phyloP scores from a whole-genome alignment of 2,888 invertebrate species.

The Chymomyza fuscimana region DNA sequence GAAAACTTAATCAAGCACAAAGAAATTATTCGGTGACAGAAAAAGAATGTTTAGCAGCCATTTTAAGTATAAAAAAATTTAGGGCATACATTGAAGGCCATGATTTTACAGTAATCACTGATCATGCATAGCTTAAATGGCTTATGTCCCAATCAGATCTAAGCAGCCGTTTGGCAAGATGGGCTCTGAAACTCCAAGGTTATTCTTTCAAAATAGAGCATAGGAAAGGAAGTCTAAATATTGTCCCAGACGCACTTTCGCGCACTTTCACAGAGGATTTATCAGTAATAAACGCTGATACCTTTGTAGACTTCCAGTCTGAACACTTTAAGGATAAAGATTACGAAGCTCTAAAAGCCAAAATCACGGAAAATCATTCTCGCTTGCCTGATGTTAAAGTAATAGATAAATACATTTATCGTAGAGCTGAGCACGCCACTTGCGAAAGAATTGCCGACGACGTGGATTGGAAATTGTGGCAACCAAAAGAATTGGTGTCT shows the following conservation, averaged over 20 bases:
- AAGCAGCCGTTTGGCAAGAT: conserved; percentile 57
- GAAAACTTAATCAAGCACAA: conserved; percentile 15
- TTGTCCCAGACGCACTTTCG: conserved; percentile 60
- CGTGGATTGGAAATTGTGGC: conserved; percentile 42
- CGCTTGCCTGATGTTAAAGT: conserved; percentile 28
- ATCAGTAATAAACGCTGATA: not conserved
- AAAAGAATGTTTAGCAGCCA: conserved; percentile 27
- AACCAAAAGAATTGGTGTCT: conserved; percentile 6
- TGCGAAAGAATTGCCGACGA: conserved; percentile 13
- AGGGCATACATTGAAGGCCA: conserved; percentile 36
- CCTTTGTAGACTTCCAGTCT: conserved; percentile 27
- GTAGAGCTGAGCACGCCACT: conserved; percentile 16
- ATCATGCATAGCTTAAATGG: conserved; percentile 59
- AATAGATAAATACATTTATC: conserved; percentile 24
- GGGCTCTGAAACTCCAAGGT: conserved; percentile 47
- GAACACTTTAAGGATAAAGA: conserved; percentile 23
- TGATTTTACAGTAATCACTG: conserved; percentile 41
- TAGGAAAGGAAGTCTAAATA: conserved; percentile 50
- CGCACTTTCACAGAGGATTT: conserved; percentile 27
- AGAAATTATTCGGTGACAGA: conserved; percentile 22
- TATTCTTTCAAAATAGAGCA: conserved; percentile 45
- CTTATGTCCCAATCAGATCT: conserved; percentile 56
- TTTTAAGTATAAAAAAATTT: conserved; percentile 25
- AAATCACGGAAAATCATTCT: conserved; percentile 12
- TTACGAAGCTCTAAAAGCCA: conserved; percentile 20